These are phyloP conservation scores for Notothenia rossii DNA, from an alignment of 2,113 vertebrate species.

Conservation along the genomic window DNA sequence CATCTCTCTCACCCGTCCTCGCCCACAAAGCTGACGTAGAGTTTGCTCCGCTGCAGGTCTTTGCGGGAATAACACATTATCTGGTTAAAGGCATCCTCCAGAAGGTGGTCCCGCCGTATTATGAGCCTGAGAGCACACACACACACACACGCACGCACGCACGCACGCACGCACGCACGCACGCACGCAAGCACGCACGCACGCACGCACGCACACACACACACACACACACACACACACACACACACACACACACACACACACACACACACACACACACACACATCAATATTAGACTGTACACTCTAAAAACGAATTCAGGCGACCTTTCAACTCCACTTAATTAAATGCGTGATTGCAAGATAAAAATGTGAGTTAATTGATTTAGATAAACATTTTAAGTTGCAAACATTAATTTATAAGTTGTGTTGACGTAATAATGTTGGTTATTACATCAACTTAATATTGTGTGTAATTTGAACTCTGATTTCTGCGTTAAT, in stretches of 20 bases:
- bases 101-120: conserved; percentile 96
- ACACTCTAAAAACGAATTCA: too few species aligned
- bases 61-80: conserved; percentile 99
- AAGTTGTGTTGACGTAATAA: too few species aligned
- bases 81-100: conserved; percentile 99
- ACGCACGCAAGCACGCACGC: conserved; percentile 3
- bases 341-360: too few species aligned
- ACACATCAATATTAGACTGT: not conserved
- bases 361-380: too few species aligned
- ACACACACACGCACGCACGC: conserved; percentile 16
- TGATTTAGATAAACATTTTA: too few species aligned
- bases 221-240: conserved; percentile 1
- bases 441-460: too few species aligned
- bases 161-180: not conserved
- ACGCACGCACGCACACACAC: conserved; percentile 9
- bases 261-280: not conserved
- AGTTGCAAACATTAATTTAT: too few species aligned
- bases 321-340: too few species aligned
- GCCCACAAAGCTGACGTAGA: conserved; percentile 97
- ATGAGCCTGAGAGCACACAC: conserved; percentile 87
- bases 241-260: not conserved
- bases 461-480: too few species aligned
- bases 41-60: conserved; percentile 97
- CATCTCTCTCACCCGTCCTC: conserved; percentile 95
- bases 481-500: too few species aligned